Base-by-base conservation (phyloP, 2,113 vertebrate genomes). In the Saguinus midas region DNA sequence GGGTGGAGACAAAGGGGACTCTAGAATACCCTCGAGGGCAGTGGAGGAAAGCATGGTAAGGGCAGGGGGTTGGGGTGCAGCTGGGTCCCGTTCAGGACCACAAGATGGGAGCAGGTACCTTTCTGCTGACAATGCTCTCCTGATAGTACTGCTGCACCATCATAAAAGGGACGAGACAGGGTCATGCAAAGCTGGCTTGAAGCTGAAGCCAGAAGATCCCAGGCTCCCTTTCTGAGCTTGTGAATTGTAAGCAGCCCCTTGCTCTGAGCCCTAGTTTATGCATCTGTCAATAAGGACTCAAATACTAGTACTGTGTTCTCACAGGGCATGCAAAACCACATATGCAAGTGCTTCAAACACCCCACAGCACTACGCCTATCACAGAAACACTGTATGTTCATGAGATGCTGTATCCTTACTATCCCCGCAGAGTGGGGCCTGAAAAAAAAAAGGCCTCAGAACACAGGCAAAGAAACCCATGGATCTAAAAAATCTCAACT, bases 121-220 rank as follows among this genome's bases (percentile, higher is more conserved):
- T 99, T 79, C 99, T 99, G 98, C 99, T 99, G 99, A 99, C 98
- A 98, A 99, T 98, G 98, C 99, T 99, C 98, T 99, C n/a, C n/a
- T n/a, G n/a, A n/a, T n/a, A n/a, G n/a, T n/a, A n/a, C n/a, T n/a
- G 10, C 0, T 55, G 25, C 61, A 16, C 2, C 5, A 6, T 1
- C 20, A 58, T 7, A 37, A 81, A 45, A 76, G 43, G 43, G 73
- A 5, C 14, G 18, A 5, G 12, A 29, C 27, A 6, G 27, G 27
- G 61, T 64, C 61, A 64, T 14, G 27, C 61, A 32, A 64, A 64
- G 27, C 29, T 5, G 1, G 18, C 0, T 2, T 25, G 68, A 13
- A 17, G 12, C 21, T 2, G 5, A 13, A 92, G 58, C 45, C 37
- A 8, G 25, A 37, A 43, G 10, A 7, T 5, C 48, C 58, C 1